Evolutionary conservation across 2,113 vertebrate genomes (phyloP), one percentile per base, ranked within the genome.

Genomic region (Vulpes vulpes): DNA sequence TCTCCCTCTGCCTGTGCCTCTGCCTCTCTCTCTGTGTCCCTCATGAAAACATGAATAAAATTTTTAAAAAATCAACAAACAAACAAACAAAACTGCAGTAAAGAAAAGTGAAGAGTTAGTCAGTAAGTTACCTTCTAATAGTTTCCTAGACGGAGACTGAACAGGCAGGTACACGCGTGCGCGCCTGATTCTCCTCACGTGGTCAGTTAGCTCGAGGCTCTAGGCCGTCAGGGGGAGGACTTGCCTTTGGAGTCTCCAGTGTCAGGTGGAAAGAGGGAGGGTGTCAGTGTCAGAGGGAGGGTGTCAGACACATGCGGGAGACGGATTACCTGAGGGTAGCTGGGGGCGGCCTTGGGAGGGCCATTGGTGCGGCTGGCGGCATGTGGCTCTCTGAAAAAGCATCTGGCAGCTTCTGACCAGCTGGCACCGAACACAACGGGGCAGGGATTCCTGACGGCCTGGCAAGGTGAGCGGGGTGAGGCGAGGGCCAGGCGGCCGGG

Each of bases 201-300:
- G 80, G 78, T 81, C 89, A 87, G 30, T 97, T 95, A 87, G 89
- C 85, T 88, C 74, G 97, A 53, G 27, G 4, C 85, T n/a, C 32
- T 73, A 93, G 93, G 97, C 96, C 93, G 16, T 62, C 53, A 78
- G 85, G 96, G 97, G 97, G 94, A 57, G 38, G 60, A 32, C 22
- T 57, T 94, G 90, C 97, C 71, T 62, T 80, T 67, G 87, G 90
- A 90, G 83, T 94, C 79, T 30, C 59, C 89, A 67, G 88, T 74
- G 92, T 97, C 97, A 43, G 95, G 90, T 90, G 55, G 95, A 97
- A 96, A 74, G 96, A 96, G 76, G 35, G 35, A 35, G 35, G 35
- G 35, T 35, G 35, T 35, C 35, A 35, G 35, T 35, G 35, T 35
- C 87, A 91, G 96, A 96, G 76, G 38, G 43, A 43, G 6, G 43